Percentiles rank a stretch among this genome's conserved stretches.
These are phyloP conservation scores for Acleris holmiana DNA, from an alignment of 2,888 invertebrate genomes.

Conservation along the genomic window DNA sequence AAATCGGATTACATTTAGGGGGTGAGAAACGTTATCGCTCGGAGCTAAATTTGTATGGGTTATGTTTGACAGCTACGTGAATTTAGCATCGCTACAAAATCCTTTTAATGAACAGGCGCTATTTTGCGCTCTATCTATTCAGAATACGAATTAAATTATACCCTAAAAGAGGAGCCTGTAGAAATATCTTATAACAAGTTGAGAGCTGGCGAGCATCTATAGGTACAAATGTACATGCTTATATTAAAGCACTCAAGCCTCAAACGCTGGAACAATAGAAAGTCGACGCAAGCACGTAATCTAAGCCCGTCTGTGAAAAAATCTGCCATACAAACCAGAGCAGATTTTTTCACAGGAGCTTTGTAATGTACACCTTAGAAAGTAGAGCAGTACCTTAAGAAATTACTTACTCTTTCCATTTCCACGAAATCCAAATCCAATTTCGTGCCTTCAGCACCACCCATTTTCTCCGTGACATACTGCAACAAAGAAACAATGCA, in stretches of 20 bases:
- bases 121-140: neutral
- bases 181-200: neutral
- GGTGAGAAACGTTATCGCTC: too few relatives aligned
- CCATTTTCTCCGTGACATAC: constrained; percentile 99
- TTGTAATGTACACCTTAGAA: neutral
- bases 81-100: too few relatives aligned
- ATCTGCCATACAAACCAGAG: constrained; percentile 2
- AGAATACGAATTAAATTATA: neutral
- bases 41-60: too few relatives aligned
- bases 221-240: constrained; percentile 12
- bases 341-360: constrained; percentile 11
- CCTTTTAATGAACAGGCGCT: too few relatives aligned
- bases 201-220: constrained; percentile 5
- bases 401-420: constrained; percentile 96
- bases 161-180: neutral
- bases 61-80: too few relatives aligned
- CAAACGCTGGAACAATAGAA: constrained; percentile 30
- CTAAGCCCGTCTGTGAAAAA: constrained; percentile 7
- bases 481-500: constrained; percentile 79
- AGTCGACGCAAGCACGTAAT: constrained; percentile 16
- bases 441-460: constrained; percentile 99
- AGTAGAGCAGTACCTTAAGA: neutral
- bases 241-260: constrained; percentile 24
- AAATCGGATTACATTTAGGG: too few relatives aligned
- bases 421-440: constrained; percentile 99